These are phyloP conservation scores for Epistrophe eligans DNA, from an alignment of 2,888 invertebrate species.

Conservation along the genomic window DNA sequence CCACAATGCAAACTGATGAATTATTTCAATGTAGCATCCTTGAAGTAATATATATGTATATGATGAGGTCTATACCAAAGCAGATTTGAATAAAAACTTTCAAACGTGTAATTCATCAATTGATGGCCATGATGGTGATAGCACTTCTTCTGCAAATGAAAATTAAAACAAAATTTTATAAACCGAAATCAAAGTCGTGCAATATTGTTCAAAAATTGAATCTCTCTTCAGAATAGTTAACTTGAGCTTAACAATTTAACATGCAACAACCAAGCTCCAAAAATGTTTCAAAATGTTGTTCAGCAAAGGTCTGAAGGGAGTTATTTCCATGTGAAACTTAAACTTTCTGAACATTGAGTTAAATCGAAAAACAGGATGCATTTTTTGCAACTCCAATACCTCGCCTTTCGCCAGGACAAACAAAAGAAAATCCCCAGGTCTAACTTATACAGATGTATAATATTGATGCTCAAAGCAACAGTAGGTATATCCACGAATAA, in stretches of 20 bases:
- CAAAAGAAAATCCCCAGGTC: slow-evolving; percentile 22
- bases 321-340: no score
- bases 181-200: not conserved
- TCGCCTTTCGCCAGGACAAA: slow-evolving; percentile 8
- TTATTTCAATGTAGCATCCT: slow-evolving; percentile 40
- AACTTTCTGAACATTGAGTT: no score
- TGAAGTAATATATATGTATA: slow-evolving; percentile 7
- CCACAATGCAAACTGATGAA: slow-evolving; percentile 32
- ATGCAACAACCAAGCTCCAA: not conserved
- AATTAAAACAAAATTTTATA: slow-evolving; percentile 31
- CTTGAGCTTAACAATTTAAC: no score
- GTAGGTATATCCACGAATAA: slow-evolving; percentile 29
- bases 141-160: slow-evolving; percentile 26
- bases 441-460: not conserved
- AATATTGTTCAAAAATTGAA: not conserved
- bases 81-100: slow-evolving; percentile 9
- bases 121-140: slow-evolving; percentile 37
- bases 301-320: not conserved
- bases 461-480: slow-evolving; percentile 39
- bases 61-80: not conserved
- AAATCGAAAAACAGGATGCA: not conserved
- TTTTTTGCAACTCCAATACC: not conserved
- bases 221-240: no score
- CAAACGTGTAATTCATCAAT: slow-evolving; percentile 55
- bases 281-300: not conserved